These are phyloP conservation scores for Uria lomvia DNA, from an alignment of 2,113 vertebrate genomes.

Conservation along the genomic window DNA sequence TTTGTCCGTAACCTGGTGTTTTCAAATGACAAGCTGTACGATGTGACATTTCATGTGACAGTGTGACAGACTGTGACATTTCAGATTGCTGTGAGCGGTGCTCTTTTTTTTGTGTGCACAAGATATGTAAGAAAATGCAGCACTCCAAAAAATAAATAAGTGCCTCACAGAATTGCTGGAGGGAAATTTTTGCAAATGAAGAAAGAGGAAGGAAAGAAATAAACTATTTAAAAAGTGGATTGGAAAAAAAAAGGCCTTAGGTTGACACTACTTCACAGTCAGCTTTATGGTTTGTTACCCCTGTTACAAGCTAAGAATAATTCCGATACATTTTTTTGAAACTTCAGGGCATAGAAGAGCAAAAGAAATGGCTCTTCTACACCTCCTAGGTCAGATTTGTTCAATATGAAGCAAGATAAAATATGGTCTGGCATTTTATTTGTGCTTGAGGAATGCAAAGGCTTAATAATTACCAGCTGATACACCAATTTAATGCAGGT, in stretches of 20 bases:
- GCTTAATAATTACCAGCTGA: background rate
- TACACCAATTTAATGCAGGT: background rate
- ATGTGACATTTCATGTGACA: background rate
- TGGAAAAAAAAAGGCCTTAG: background rate
- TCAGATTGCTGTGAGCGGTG: background rate
- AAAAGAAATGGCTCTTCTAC: background rate
- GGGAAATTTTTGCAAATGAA: background rate
- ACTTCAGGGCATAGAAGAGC: background rate
- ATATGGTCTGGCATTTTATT: background rate
- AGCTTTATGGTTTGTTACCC: background rate
- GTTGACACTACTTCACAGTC: background rate
- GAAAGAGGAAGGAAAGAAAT: background rate
- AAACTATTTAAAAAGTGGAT: background rate
- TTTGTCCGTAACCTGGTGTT: background rate
- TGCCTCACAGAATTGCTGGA: background rate
- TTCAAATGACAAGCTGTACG: accelerated
- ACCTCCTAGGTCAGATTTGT: background rate
- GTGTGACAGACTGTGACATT: background rate
- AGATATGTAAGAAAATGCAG: background rate
- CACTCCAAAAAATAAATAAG: background rate
- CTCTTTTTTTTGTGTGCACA: background rate
- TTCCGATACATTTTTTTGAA: background rate
- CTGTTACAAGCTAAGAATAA: background rate
- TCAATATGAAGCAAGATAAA: background rate
- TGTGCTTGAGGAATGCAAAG: background rate